Conservation (phyloP, 1,140 invertebrate species). For the Triops cancriformis region DNA sequence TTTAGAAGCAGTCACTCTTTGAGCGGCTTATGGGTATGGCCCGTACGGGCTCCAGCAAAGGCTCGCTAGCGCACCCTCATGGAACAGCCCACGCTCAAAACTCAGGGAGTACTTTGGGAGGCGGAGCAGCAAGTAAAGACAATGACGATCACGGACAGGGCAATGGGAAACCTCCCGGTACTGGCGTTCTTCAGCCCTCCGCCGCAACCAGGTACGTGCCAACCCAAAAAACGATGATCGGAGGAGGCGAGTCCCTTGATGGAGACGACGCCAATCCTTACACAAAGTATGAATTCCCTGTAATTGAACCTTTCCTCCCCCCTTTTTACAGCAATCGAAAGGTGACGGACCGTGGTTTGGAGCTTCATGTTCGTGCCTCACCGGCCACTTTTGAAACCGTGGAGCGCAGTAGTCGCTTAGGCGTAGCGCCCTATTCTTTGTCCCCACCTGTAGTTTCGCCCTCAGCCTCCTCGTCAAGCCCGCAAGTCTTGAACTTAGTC, state of each 20-base stretch:
- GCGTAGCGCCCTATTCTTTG: background rate
- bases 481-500: background rate
- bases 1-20: constrained; percentile 31
- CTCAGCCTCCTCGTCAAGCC: background rate
- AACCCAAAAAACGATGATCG: background rate
- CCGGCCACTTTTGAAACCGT: constrained; percentile 12
- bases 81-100: constrained; percentile 7
- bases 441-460: constrained; percentile 7
- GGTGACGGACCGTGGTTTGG: constrained; percentile 3
- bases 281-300: background rate
- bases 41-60: constrained; percentile 37
- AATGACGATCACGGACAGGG: constrained; percentile 7
- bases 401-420: constrained; percentile 12
- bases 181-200: background rate
- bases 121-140: background rate
- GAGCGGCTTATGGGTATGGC: constrained; percentile 41
- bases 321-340: background rate
- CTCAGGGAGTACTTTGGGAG: constrained; percentile 14
- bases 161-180: background rate
- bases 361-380: background rate
- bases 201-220: background rate
- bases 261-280: background rate
- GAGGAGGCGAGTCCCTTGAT: background rate
- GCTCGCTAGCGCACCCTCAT: constrained; percentile 30
- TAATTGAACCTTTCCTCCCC: background rate